These are phyloP conservation scores for Andrena camellia DNA, from an alignment of 2,888 invertebrate species.

Conservation along the genomic window DNA sequence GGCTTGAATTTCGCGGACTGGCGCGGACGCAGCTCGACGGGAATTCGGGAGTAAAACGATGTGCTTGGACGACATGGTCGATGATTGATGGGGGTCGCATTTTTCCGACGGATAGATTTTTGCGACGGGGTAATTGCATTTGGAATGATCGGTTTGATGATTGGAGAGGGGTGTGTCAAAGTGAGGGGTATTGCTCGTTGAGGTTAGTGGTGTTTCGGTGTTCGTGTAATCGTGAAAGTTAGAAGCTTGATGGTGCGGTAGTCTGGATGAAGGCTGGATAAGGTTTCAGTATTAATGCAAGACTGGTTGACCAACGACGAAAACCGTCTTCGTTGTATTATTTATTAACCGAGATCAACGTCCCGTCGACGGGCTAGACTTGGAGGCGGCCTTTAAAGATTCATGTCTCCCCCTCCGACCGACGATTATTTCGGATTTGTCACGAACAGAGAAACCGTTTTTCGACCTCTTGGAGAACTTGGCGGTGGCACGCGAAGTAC, in stretches of 20 bases:
- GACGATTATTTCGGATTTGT: constrained; percentile 49
- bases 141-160: constrained; percentile 1
- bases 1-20: constrained; percentile 32
- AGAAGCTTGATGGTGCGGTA: not conserved
- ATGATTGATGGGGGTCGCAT: constrained; percentile 27
- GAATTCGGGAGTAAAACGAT: constrained; percentile 5
- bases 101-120: constrained; percentile 9
- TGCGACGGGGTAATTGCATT: constrained; percentile 9
- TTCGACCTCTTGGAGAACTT: not conserved
- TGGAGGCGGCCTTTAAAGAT: constrained; percentile 44
- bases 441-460: constrained; percentile 23
- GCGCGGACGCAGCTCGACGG: constrained; percentile 12
- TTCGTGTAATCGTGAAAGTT: not conserved
- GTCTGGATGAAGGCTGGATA: not conserved
- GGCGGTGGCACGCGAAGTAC: constrained; percentile 28
- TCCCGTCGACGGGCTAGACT: constrained; percentile 38
- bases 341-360: constrained; percentile 61
- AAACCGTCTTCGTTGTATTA: constrained; percentile 35
- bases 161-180: not conserved
- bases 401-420: constrained; percentile 36
- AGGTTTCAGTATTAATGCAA: constrained; percentile 20
- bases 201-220: not conserved
- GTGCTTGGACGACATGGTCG: constrained; percentile 1
- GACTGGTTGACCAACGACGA: constrained; percentile 47
- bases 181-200: not conserved